These are phyloP conservation scores for Trinorchestia longiramus DNA, from an alignment of 1,140 invertebrate genomes.

Conservation along the genomic window DNA sequence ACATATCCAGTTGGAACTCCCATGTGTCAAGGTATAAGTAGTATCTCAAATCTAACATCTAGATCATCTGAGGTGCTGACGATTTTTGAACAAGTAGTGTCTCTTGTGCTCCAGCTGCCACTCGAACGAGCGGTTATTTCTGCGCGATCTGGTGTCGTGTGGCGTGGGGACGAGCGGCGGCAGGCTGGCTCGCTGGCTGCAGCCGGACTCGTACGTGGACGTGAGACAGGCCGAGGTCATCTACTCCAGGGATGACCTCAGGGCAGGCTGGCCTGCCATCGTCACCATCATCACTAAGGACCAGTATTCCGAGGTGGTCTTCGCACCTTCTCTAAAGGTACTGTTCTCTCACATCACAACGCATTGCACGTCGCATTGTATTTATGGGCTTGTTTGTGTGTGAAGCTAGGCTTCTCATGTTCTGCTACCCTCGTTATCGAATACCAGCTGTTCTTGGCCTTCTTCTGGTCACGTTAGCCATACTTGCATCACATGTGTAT, in stretches of 20 bases:
- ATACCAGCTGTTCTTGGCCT: too few relatives aligned
- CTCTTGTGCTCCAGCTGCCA: constrained; percentile 71
- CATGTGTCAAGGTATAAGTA: too few relatives aligned
- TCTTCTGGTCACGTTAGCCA: too few relatives aligned
- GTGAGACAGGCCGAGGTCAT: constrained; percentile 86
- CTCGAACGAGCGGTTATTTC: constrained; percentile 92
- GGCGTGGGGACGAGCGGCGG: constrained; percentile 89
- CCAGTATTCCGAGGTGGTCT: constrained; percentile 90
- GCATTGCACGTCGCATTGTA: too few relatives aligned
- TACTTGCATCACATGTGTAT: too few relatives aligned
- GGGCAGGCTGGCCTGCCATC: constrained; percentile 84
- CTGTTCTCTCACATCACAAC: neutral
- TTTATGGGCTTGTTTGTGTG: too few relatives aligned
- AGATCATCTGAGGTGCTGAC: too few relatives aligned
- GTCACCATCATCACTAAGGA: constrained; percentile 89
- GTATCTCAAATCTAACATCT: too few relatives aligned
- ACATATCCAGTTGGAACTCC: too few relatives aligned
- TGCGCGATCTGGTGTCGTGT: constrained; percentile 91
- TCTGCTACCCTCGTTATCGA: too few relatives aligned
- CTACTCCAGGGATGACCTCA: constrained; percentile 80
- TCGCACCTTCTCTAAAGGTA: constrained; percentile 88
- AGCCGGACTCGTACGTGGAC: constrained; percentile 92
- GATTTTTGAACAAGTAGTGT: neutral
- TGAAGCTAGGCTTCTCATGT: too few relatives aligned
- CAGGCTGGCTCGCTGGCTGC: constrained; percentile 91